phyloP scores from a whole-genome alignment of 1,140 invertebrate species.

The Caerostris extrusa region DNA sequence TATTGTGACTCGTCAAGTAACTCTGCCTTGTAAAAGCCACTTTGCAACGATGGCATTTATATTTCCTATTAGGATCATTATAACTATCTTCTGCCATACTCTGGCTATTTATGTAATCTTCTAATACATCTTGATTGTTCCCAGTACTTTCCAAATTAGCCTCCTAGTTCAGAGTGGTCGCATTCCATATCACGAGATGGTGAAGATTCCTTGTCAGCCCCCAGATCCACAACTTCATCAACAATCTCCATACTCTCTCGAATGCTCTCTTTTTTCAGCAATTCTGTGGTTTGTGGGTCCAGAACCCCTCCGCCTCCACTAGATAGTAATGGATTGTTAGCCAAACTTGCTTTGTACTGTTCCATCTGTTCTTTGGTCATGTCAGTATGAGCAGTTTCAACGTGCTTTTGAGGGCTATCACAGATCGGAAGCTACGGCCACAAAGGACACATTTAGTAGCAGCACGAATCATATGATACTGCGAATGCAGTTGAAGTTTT shows the following conservation, averaged over 20 bases:
- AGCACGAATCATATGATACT: constrained; percentile 96
- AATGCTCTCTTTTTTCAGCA: constrained; percentile 80
- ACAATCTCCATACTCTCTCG: constrained; percentile 70
- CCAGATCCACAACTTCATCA: constrained; percentile 73
- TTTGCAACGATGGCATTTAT: constrained; percentile 96
- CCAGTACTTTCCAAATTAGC: constrained; percentile 48
- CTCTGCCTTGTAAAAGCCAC: constrained; percentile 95
- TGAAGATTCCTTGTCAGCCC: constrained; percentile 68
- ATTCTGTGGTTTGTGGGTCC: constrained; percentile 79
- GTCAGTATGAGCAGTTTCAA: constrained; percentile 92
- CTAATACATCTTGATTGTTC: constrained; percentile 83
- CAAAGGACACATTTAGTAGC: constrained; percentile 96
- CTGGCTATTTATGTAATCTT: constrained; percentile 95
- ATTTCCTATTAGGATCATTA: constrained; percentile 93
- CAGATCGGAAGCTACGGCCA: constrained; percentile 93
- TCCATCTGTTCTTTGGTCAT: constrained; percentile 90
- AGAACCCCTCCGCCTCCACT: constrained; percentile 82
- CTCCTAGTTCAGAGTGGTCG: constrained; percentile 67
- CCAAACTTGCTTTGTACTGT: constrained; percentile 89
- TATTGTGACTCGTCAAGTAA: constrained; percentile 95
- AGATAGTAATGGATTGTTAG: constrained; percentile 88
- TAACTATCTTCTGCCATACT: constrained; percentile 95
- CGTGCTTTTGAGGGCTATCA: constrained; percentile 94
- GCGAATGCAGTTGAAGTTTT: constrained; percentile 95
- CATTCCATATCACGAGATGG: constrained; percentile 74